Evolutionary conservation across 1,140 invertebrate genomes (phyloP), one percentile per base, ranked within the genome.

Genomic region (Pararge aegeria): DNA sequence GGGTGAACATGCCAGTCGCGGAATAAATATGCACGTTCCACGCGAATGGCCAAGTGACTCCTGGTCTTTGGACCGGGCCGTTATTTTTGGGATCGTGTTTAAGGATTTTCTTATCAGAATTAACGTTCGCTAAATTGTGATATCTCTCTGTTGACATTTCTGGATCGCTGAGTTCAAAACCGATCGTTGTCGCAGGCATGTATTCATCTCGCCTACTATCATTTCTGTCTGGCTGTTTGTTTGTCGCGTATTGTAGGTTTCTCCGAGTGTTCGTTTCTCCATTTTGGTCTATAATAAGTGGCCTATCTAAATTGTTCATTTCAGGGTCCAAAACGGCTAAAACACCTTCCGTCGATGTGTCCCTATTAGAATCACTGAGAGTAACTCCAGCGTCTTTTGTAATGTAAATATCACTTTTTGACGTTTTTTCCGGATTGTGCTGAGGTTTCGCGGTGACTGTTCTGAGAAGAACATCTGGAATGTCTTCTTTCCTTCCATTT

Each of bases 1-100:
- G 83, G 0, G 95, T 94, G 75, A 97, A 98, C 66, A 96, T 91
- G 10, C 94, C 93, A 0, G 95, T 96, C 0, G 95, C 94, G 9
- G 95, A 80, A 88, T 98, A 98, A 0, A 97, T 94, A 73, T 98
- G 96, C 10, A 97, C 91, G 64, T 96, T 95, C 96, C 96, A 97
- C 1, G 96, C 95, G 67, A 96, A 94, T 0, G 93, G 92, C 94
- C 94, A 95, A 0, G 94, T 94, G 10, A 89, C 90, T 55, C 90
- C 90, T 1, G 78, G 66, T 15, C 82, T 75, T 55, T 87, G 81
- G 0, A 90, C 70, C 0, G 80, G 78, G 2, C 73, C 83, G 21
- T 68, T 80, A 30, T 66, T 83, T 58, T 91, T 90, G 0, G 76
- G 48, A 54, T 90, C 80, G 38, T 90, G 84, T 52, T 86, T 83